Evolutionary conservation across 2,113 vertebrate species (phyloP).

Genomic region (Odocoileus hemionus): DNA sequence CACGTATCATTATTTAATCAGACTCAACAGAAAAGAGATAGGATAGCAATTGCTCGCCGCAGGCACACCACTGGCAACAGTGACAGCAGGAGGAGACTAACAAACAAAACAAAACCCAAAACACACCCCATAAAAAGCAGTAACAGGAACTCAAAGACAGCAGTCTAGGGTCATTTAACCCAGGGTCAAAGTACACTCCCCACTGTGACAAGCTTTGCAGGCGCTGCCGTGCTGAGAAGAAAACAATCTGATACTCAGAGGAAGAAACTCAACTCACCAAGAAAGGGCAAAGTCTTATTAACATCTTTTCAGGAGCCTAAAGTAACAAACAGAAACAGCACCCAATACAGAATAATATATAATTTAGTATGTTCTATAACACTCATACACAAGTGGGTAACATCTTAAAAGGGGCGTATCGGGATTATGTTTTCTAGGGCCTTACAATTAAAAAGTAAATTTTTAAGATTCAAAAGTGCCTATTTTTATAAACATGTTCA

Average conservation of each 20-base stretch:
- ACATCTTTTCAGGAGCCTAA: neutral
- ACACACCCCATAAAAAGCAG: neutral
- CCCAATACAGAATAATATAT: neutral
- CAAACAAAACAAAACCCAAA: neutral
- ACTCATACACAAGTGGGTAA: neutral
- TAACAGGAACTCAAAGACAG: neutral
- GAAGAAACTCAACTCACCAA: neutral
- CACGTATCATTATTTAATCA: neutral
- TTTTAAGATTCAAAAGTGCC: neutral
- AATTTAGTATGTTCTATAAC: neutral
- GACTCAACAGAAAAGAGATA: neutral
- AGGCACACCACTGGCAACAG: neutral
- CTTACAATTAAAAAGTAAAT: constrained; percentile 10
- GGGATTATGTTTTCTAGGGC: neutral
- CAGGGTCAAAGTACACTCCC: neutral
- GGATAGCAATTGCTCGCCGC: neutral
- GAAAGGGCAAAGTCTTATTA: neutral
- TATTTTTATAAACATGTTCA: neutral
- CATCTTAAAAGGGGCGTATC: neutral
- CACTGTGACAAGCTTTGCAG: neutral
- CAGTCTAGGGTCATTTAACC: neutral
- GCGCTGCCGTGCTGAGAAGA: neutral
- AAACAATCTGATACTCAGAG: neutral
- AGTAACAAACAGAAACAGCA: neutral
- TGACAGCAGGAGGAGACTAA: neutral